Evolutionary conservation across 2,888 invertebrate species (phyloP), one percentile per base, ranked within the genome.

Genomic region (Aphidoletes aphidimyza): DNA sequence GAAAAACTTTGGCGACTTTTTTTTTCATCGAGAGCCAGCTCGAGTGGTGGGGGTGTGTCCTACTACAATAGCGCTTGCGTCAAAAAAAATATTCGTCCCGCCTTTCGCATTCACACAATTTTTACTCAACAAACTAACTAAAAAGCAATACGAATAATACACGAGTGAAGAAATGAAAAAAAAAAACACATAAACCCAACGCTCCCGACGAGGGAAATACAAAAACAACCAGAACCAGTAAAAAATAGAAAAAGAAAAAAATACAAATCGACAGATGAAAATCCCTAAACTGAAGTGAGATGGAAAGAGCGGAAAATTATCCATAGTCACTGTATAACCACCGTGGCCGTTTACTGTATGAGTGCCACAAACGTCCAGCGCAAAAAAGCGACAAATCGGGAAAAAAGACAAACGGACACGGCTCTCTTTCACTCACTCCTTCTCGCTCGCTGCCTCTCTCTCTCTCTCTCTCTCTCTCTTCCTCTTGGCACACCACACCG

Each of bases 11-110:
- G 81, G 39, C 22, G 39, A 81, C 37, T n/a, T n/a, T 81, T 81
- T 81, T 36, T 37, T 39, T n/a, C 39, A 81, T 54, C 84, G 45
- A 69, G n/a, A n/a, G 26, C 34, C 17, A 81, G 37, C 17, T 81
- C 11, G 81, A 39, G 81, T 81, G 86, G 86, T 86, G 85, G 86
- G 86, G 85, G 86, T 84, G 85, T 85, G 86, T 85, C 85, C 85
- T 39, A 45, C 37, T 83, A 85, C 39, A 84, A 26, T 59, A 83
- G 86, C 86, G 86, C 86, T 85, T 86, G 86, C 86, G 86, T 86
- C 86, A 86, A 85, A 86, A 69, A n/a, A 86, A 85, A 85, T 85
- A 85, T 85, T 86, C 86, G 86, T 86, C 85, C 86, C 86, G 86
- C 86, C 86, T 84, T 81, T 83, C 83, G 83, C 37, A 69, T n/a